Evolutionary conservation across 2,888 invertebrate genomes (phyloP).

Genomic region (Tetranychus piercei): DNA sequence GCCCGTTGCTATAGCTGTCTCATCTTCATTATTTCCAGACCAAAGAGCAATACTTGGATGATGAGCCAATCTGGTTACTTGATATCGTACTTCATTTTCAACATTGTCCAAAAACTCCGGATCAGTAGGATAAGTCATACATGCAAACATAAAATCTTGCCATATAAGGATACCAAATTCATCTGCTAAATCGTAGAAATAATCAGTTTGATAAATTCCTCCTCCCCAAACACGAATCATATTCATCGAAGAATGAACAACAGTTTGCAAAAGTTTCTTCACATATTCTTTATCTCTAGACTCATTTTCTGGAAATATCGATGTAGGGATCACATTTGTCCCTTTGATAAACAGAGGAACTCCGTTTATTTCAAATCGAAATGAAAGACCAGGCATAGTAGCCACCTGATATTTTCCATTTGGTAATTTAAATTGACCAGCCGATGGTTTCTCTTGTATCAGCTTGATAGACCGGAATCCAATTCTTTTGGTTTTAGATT

Average conservation of each 20-base stretch:
- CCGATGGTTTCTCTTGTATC: conserved; percentile 41
- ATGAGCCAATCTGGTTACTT: conserved; percentile 57
- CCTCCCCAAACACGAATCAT: conserved; percentile 97
- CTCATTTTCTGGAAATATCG: conserved; percentile 53
- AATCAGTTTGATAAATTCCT: conserved; percentile 77
- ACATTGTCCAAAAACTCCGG: conserved; percentile 53
- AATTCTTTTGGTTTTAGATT: conserved; percentile 42
- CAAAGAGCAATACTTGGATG: conserved; percentile 73
- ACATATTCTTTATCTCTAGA: conserved; percentile 41
- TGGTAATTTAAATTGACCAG: conserved; percentile 39
- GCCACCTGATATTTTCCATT: conserved; percentile 54
- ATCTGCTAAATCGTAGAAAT: conserved; percentile 71
- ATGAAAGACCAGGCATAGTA: conserved; percentile 36
- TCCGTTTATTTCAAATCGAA: conserved; percentile 69
- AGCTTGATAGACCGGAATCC: conserved; percentile 74
- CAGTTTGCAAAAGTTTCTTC: conserved; percentile 46
- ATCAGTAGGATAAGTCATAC: conserved; percentile 72
- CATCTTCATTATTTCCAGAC: conserved; percentile 89
- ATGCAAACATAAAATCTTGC: conserved; percentile 96
- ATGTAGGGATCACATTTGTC: conserved; percentile 76
- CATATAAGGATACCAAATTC: conserved; percentile 76
- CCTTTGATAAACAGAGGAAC: conserved; percentile 79
- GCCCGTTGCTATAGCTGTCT: conserved; percentile 59
- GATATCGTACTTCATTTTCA: conserved; percentile 53
- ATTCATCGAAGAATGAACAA: conserved; percentile 63